phyloP scores from a whole-genome alignment of 2,888 invertebrate species.

The Operophtera brumata region DNA sequence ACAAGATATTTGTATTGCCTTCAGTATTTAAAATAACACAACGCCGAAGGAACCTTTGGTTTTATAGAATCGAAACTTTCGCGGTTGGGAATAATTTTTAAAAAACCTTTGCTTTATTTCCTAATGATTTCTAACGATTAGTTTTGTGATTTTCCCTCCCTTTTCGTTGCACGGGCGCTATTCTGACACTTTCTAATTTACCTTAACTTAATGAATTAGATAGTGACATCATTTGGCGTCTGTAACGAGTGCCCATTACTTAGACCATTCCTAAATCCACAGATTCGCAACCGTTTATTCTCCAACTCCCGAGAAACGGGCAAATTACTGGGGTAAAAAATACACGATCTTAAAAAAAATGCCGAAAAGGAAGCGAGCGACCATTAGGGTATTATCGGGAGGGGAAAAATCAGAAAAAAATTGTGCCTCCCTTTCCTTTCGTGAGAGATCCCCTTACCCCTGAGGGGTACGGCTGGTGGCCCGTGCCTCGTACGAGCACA shows the following conservation, averaged over 20 bases:
- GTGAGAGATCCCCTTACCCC: slow-evolving; percentile 64
- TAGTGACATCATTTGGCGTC: too few relatives aligned
- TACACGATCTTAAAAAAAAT: slow-evolving; percentile 74
- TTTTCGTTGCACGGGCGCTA: too few relatives aligned
- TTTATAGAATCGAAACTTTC: too few relatives aligned
- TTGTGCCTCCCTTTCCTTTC: slow-evolving; percentile 78
- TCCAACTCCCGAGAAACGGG: slow-evolving; percentile 58
- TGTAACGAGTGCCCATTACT: slow-evolving; percentile 14
- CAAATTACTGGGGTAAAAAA: slow-evolving; percentile 76
- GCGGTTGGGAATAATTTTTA: too few relatives aligned
- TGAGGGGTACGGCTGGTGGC: slow-evolving; percentile 48
- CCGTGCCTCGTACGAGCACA: slow-evolving; percentile 11
- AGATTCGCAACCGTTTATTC: slow-evolving; percentile 7
- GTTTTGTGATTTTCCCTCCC: too few relatives aligned
- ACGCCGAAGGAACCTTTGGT: too few relatives aligned
- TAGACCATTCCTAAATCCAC: slow-evolving; percentile 10
- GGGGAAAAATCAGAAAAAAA: slow-evolving; percentile 77
- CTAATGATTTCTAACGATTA: too few relatives aligned
- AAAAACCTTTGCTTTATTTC: too few relatives aligned
- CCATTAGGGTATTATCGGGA: slow-evolving; percentile 81
- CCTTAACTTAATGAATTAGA: too few relatives aligned
- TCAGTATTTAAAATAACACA: too few relatives aligned
- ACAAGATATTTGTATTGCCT: too few relatives aligned
- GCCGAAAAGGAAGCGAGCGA: slow-evolving; percentile 78
- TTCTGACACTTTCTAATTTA: too few relatives aligned